Base-by-base conservation (phyloP, 2,113 vertebrate genomes). In the Sinocyclocheilus rhinocerous region DNA sequence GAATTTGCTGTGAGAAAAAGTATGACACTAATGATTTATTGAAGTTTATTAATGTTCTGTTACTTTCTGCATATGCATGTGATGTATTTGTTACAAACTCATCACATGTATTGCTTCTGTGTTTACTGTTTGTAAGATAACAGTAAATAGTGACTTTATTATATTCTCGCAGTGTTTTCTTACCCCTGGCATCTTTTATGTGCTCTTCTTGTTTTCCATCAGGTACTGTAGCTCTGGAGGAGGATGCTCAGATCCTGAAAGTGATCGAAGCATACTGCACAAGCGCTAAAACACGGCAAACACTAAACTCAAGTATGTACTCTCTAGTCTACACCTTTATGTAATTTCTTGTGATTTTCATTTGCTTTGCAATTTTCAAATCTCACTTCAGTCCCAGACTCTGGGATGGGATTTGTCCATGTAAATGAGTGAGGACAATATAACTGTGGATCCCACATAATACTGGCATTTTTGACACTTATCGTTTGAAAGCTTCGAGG, bases 231-330 rank as follows among this genome's bases (percentile, higher is more conserved):
- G 98, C 97, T 73, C 93, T 99, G 83, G 98, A 99, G 91, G 98
- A 99, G 92, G 98, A 99, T 1, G 97, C 98, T 42, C 97, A 99
- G 92, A 99, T 99, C 87, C 95, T 99, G 79, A 99, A 99, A 91
- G 98, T 99, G 85, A 99, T 99, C 1, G 98, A 99, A 90, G 98
- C 98, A 0, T 99, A 99, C 89, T 99, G 98, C 88, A 99, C 98
- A 82, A 99, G 98, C 88, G 98, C 97, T 93, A 98, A 97, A 94
- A 99, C 98, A 0, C 94, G 98, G 42, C 98, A 99, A 92, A 99
- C 98, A 0, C 95, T 99, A 87, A 99, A 99, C 91, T 99, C 98
- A 87, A 99, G 98, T 99, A 95, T 97, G 98, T 63, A 63, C 12
- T 59, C 13, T 42, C 20, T 36, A 36, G 36, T 36, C 36, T 42